Conservation (phyloP, 30 jellyfish, hydroid and myxozoan species). For the Aurelia sp. region DNA sequence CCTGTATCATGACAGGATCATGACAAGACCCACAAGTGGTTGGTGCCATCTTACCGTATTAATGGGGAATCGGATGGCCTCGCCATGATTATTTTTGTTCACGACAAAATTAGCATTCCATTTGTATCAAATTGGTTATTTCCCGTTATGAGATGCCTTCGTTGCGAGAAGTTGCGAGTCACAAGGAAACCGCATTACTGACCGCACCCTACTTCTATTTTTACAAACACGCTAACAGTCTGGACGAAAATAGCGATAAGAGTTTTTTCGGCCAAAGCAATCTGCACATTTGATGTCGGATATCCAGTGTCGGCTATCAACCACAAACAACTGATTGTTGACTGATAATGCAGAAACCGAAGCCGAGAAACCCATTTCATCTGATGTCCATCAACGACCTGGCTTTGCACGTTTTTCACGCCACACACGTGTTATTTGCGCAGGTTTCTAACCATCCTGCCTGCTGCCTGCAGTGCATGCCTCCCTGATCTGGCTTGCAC, state of each 20-base stretch:
- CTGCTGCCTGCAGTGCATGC: no score
- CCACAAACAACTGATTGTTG: slow-evolving; percentile 25
- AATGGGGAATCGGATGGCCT: no score
- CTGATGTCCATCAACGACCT: slow-evolving; percentile 26
- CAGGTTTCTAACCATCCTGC: no score
- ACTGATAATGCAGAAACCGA: slow-evolving; percentile 36
- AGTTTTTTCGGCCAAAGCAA: not conserved
- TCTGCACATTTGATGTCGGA: not conserved
- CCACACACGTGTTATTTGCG: slow-evolving; percentile 64
- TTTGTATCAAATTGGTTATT: no score
- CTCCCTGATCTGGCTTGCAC: no score
- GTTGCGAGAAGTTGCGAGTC: no score
- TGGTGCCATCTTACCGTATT: no score
- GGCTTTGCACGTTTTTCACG: slow-evolving; percentile 16
- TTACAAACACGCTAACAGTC: slow-evolving; percentile 31
- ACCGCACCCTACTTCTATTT: slow-evolving; percentile 11
- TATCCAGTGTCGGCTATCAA: not conserved
- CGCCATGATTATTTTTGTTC: no score
- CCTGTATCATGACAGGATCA: no score
- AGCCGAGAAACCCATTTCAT: not conserved
- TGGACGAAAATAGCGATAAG: slow-evolving; percentile 39
- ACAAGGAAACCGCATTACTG: slow-evolving; percentile 4
- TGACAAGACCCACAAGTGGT: no score
- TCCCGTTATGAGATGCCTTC: no score
- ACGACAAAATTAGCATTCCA: no score